Conservation (phyloP, 1,140 invertebrate species). For the Chlorops oryzae region DNA sequence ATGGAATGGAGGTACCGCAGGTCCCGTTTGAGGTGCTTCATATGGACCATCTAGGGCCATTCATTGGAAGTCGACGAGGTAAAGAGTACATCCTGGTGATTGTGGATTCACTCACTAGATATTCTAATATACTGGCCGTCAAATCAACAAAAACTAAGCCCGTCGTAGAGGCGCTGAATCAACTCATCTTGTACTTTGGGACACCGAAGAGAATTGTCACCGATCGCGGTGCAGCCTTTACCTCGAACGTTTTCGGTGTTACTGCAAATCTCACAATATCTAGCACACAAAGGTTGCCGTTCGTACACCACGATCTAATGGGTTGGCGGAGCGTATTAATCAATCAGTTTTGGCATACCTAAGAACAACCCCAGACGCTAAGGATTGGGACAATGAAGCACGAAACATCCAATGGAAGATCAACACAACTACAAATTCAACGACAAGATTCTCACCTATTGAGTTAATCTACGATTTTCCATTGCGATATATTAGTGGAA, state of each 20-base stretch:
- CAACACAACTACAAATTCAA: conserved; percentile 22
- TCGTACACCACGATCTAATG: conserved; percentile 15
- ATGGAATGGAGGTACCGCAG: no score
- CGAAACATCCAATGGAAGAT: conserved; percentile 20
- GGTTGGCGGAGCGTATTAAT: conserved; percentile 24
- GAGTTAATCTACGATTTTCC: conserved; percentile 13
- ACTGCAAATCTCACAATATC: conserved; percentile 1
- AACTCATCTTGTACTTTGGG: conserved; percentile 4
- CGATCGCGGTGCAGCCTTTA: conserved; percentile 8
- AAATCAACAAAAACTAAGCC: not conserved
- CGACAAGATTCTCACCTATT: conserved; percentile 21
- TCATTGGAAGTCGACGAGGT: no score
- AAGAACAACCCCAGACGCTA: not conserved
- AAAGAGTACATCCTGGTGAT: no score
- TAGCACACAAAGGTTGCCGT: conserved; percentile 7
- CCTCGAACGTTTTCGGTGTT: no score
- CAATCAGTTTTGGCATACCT: conserved; percentile 13
- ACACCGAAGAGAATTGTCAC: conserved; percentile 1
- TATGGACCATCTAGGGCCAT: no score
- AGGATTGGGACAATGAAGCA: conserved; percentile 21
- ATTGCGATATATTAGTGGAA: not conserved
- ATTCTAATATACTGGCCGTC: no score
- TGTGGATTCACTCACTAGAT: no score
- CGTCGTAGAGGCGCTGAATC: conserved; percentile 17
- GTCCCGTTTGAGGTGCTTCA: no score